These are phyloP conservation scores for Arbacia lixula DNA, from an alignment of 53 echinoderm and acorn worm genomes.

Conservation along the genomic window DNA sequence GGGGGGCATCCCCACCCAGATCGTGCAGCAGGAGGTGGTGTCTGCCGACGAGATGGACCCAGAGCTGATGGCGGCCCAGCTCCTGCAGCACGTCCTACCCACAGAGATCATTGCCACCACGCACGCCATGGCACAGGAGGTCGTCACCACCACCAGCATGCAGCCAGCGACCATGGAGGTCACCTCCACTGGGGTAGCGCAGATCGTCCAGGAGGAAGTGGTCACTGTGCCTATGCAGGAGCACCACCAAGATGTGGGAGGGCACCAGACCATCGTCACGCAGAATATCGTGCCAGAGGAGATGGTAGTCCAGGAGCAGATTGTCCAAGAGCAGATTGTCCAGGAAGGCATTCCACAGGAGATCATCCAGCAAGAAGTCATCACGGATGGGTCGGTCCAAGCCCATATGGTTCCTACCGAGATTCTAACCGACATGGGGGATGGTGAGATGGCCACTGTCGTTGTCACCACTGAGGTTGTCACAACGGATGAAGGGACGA, in stretches of 20 bases:
- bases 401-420: slow-evolving; percentile 26
- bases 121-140: slow-evolving; percentile 40
- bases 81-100: slow-evolving; percentile 52
- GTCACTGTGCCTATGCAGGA: no score
- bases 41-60: slow-evolving; percentile 45
- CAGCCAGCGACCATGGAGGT: not conserved
- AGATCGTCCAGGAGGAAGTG: slow-evolving; percentile 6
- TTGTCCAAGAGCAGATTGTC: slow-evolving; percentile 5
- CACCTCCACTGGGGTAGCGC: slow-evolving; percentile 3
- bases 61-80: slow-evolving; percentile 54
- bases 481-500: slow-evolving; percentile 35
- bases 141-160: slow-evolving; percentile 25
- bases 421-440: slow-evolving; percentile 39
- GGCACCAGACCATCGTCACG: slow-evolving; percentile 40
- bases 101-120: slow-evolving; percentile 42
- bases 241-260: not conserved
- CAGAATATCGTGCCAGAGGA: slow-evolving; percentile 38
- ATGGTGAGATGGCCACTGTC: slow-evolving; percentile 44
- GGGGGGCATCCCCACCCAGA: slow-evolving; percentile 52
- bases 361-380: slow-evolving; percentile 34
- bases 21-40: slow-evolving; percentile 52
- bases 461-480: slow-evolving; percentile 52
- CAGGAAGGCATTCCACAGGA: slow-evolving; percentile 14
- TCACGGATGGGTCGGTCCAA: not conserved
- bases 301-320: slow-evolving; percentile 27